Base-by-base conservation (phyloP, 2,888 invertebrate genomes). In the Rugalucina vietnamica region DNA sequence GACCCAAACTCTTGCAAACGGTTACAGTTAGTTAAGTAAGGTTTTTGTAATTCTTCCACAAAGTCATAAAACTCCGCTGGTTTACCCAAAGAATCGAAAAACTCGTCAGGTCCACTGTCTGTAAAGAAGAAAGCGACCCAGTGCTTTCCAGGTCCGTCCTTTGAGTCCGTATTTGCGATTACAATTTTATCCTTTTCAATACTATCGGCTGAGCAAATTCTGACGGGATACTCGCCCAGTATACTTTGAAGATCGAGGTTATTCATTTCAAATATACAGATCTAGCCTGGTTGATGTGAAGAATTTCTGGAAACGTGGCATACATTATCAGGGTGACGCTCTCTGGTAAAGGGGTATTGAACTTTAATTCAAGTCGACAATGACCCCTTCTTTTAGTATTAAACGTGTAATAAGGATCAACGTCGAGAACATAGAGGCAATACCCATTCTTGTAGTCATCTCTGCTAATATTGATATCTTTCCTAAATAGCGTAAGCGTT, bases 301-400 rank as follows among this genome's bases (percentile, higher is more conserved):
- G 4, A 1, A 57, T 24, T 32, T 75, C 76, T 27, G 84, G 84
- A 74, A 76, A 83, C 18, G 50, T 80, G 14, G 70, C 77, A 74
- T 84, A 80, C 70, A 84, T 69, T 0, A 84, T 36, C 36, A 80
- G 21, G 21, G 50, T 81, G 12, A 76, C 49, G 32, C 73, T 80
- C 36, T 84, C 84, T 24, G 77, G 76, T 60, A 84, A 29, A n/a
- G 84, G 32, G 21, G 18, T 74, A 14, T 60, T 39, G 36, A 77
- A 84, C 36, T 71, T 65, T 2, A 77, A 14, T 36, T 84, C 84
- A 36, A 77, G 60, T 21, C 80, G 76, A 69, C 69, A 74, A 34
- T 76, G 73, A 21, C 77, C 85, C 70, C 37, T 85, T 76, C 84
- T 50, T 57, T 81, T 81, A 27, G 60, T 54, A 34, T 81, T 72